phyloP scores from a whole-genome alignment of 2,113 vertebrate genomes.

The Brachionichthys hirsutus region DNA sequence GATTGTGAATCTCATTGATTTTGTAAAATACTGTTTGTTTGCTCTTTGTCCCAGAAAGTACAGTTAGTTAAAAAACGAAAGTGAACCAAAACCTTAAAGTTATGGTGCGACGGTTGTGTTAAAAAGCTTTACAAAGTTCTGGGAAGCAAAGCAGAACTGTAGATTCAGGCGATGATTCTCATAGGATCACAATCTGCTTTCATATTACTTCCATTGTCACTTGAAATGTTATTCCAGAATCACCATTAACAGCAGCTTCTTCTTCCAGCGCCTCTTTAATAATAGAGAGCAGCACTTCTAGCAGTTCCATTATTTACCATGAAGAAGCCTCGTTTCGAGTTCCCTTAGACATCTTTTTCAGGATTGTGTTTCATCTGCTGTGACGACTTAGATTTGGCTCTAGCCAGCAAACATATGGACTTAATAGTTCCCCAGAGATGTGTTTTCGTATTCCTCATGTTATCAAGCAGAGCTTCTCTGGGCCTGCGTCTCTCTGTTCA shows the following conservation, averaged over 20 bases:
- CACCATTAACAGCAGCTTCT: background rate
- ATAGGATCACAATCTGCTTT: background rate
- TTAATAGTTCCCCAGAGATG: conserved; percentile 39
- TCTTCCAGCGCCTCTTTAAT: background rate
- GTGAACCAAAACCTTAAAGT: too few species aligned
- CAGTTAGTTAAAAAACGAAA: too few species aligned
- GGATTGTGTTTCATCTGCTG: conserved; percentile 26
- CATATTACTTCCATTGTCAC: background rate
- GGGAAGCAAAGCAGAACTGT: background rate
- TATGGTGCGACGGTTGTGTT: too few species aligned
- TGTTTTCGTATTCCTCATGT: conserved; percentile 42
- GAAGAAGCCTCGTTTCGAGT: background rate
- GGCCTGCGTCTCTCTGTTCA: conserved; percentile 7
- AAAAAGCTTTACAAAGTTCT: too few species aligned
- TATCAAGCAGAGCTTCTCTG: conserved; percentile 10
- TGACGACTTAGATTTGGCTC: conserved; percentile 13
- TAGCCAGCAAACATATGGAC: conserved; percentile 24
- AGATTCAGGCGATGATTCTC: background rate
- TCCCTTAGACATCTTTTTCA: conserved; percentile 4
- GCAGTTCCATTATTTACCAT: conserved; percentile 10
- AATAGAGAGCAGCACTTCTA: background rate
- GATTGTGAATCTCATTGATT: too few species aligned
- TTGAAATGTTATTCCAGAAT: background rate
- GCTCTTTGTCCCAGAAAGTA: too few species aligned
- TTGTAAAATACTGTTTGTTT: too few species aligned